phyloP scores from a whole-genome alignment of 2,113 vertebrate species.

The Antidorcas marsupialis region DNA sequence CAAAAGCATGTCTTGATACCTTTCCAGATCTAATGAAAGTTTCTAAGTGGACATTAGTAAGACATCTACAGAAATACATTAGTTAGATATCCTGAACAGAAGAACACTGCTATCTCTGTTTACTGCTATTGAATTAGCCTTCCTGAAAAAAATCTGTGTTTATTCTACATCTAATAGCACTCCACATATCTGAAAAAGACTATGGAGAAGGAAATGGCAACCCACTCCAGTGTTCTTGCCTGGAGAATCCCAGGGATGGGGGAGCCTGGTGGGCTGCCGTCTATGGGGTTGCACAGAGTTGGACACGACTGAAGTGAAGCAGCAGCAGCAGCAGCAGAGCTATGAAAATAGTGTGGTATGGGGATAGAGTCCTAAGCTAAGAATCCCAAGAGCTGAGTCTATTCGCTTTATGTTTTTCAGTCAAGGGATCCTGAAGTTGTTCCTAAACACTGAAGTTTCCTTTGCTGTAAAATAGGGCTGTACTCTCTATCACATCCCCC shows the following conservation, averaged over 20 bases:
- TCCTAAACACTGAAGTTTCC: not conserved
- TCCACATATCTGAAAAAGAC: not conserved
- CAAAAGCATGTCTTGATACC: not conserved
- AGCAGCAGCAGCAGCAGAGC: not conserved
- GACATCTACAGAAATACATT: not conserved
- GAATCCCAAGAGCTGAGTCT: not conserved
- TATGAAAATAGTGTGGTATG: not conserved
- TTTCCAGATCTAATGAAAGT: not conserved
- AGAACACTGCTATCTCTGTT: not conserved
- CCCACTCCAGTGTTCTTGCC: too few species aligned
- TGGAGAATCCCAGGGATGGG: too few species aligned
- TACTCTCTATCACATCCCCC: not conserved
- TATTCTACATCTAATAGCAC: not conserved
- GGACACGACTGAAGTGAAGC: too few species aligned
- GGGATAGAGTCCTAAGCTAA: not conserved
- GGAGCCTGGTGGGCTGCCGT: too few species aligned
- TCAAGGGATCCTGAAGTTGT: not conserved
- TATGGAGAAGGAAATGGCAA: too few species aligned
- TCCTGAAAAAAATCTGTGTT: not conserved
- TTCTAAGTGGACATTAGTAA: not conserved
- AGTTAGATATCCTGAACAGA: not conserved
- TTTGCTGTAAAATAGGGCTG: not conserved
- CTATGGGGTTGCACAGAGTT: too few species aligned
- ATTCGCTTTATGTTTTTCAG: not conserved
- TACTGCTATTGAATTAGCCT: not conserved